These are phyloP conservation scores for Tenthredo mesomela DNA, from an alignment of 2,888 invertebrate species.

Conservation along the genomic window DNA sequence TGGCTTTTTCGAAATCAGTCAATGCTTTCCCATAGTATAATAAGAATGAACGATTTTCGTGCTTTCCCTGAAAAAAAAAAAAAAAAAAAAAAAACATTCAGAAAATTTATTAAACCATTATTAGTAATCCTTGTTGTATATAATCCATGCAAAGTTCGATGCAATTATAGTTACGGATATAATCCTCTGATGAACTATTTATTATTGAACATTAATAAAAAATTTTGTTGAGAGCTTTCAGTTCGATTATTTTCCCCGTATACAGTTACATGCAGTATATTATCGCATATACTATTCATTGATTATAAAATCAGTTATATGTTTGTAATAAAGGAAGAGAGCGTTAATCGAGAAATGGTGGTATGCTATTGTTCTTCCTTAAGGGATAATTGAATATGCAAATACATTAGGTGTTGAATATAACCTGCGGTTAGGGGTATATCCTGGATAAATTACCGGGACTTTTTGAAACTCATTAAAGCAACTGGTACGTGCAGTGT, in stretches of 20 bases:
- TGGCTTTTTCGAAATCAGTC: no score
- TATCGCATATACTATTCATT: not conserved
- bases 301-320: not conserved
- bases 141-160: no score
- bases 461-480: slow-evolving; percentile 21
- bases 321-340: not conserved
- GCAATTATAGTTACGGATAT: no score
- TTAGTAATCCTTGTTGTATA: no score
- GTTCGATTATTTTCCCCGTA: not conserved
- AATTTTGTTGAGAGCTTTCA: not conserved
- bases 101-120: no score
- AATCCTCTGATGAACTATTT: no score
- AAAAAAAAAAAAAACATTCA: no score
- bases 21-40: no score
- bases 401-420: slow-evolving; percentile 13
- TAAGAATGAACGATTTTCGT: no score
- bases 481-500: no score
- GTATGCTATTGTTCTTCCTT: not conserved
- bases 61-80: no score
- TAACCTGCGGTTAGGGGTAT: not conserved
- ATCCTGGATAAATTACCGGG: slow-evolving; percentile 14
- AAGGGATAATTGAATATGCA: slow-evolving; percentile 17
- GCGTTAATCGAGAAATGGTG: not conserved
- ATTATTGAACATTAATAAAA: no score
- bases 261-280: not conserved